Evolutionary conservation across 2,797 vertebrate species (phyloP).

Genomic region (Falco novaeseelandiae): DNA sequence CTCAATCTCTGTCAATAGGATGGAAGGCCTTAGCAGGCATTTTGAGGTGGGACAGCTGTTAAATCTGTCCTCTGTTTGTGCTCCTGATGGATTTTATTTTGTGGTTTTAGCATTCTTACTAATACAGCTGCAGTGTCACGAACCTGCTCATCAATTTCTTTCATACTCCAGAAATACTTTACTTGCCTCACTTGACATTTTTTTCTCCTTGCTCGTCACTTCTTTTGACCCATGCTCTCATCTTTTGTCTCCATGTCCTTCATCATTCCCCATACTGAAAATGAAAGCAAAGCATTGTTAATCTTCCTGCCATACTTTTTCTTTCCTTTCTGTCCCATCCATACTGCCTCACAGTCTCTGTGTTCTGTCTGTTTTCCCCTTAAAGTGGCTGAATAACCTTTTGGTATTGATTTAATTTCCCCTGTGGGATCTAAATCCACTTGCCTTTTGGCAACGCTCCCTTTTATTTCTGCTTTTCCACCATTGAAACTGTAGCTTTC

Average conservation of each 20-base stretch:
- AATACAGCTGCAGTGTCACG: not conserved
- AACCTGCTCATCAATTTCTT: not conserved
- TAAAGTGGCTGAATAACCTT: not conserved
- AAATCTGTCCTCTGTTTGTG: not conserved
- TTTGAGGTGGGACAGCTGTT: slow-evolving; percentile 1
- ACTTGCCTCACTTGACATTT: not conserved
- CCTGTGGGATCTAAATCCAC: not conserved
- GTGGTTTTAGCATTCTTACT: not conserved
- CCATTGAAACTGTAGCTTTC: not conserved
- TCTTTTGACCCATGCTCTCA: not conserved
- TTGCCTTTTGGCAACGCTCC: slow-evolving; percentile 9
- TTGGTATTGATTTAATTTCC: slow-evolving; percentile 11
- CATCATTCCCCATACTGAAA: not conserved
- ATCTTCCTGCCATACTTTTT: not conserved
- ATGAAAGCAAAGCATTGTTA: not conserved
- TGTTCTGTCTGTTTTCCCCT: not conserved
- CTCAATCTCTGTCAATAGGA: not conserved
- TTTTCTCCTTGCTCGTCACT: not conserved
- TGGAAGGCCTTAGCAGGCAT: not conserved
- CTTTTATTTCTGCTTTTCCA: slow-evolving; percentile 11
- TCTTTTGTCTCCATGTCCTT: not conserved
- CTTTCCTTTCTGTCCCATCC: not conserved
- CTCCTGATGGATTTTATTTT: not conserved
- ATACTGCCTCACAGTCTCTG: not conserved
- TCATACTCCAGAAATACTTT: not conserved